Conservation (phyloP, 2,888 invertebrate species). For the Apamea epomidion region DNA sequence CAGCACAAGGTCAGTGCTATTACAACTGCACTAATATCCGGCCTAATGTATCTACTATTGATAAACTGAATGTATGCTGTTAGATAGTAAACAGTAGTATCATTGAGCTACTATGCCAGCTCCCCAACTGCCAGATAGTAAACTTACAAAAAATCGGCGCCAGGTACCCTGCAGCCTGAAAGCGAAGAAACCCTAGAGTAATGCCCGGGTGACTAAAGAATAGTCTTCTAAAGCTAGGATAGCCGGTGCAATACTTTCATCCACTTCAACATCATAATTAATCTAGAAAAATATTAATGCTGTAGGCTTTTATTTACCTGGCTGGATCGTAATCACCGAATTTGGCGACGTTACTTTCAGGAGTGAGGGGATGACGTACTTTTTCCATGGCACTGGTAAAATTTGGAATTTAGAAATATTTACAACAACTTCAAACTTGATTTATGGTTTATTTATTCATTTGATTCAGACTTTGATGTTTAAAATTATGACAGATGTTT, state of each 20-base stretch:
- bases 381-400: conserved; percentile 63
- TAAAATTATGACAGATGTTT: conserved; percentile 1
- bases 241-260: not conserved
- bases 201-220: too few relatives aligned
- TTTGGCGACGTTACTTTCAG: conserved; percentile 83
- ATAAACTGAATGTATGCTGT: not conserved
- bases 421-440: not conserved
- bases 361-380: conserved; percentile 72
- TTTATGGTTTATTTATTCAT: not conserved
- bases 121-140: not conserved
- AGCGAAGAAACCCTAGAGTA: not conserved
- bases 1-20: not conserved
- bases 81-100: not conserved
- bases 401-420: conserved; percentile 18
- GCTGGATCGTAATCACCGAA: conserved; percentile 80
- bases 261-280: not conserved
- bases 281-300: not conserved
- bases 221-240: not conserved
- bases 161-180: not conserved
- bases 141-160: not conserved
- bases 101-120: not conserved
- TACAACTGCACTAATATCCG: not conserved
- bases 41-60: not conserved
- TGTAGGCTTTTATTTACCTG: conserved; percentile 71
- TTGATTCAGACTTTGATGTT: not conserved